Evolutionary conservation across 2,113 vertebrate genomes (phyloP).

Genomic region (Craseonycteris thonglongyai): DNA sequence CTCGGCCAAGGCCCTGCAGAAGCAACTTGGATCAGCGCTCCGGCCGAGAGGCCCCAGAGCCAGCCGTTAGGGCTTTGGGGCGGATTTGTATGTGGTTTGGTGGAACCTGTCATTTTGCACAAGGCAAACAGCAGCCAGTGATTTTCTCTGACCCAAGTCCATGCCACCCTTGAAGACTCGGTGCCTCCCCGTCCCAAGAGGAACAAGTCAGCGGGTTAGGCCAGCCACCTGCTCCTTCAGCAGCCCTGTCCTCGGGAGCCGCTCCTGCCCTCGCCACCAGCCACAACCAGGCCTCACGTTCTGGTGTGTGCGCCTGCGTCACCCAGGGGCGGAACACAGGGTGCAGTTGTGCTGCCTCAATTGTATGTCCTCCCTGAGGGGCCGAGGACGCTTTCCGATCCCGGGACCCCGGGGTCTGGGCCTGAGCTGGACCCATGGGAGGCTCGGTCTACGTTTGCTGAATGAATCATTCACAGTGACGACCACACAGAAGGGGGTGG

Average conservation of each 20-base stretch:
- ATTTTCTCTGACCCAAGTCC: neutral
- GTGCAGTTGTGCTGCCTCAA: rapidly evolving
- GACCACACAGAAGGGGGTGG: neutral
- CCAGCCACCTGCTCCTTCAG: neutral
- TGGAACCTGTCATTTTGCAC: neutral
- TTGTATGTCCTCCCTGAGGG: neutral
- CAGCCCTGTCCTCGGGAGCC: rapidly evolving
- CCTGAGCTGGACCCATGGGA: neutral
- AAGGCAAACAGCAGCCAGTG: neutral
- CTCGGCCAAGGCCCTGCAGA: rapidly evolving
- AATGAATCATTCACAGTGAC: rapidly evolving
- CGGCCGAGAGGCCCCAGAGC: neutral
- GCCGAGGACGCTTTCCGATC: neutral
- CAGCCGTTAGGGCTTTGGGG: rapidly evolving
- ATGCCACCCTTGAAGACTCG: rapidly evolving
- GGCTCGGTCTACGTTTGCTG: rapidly evolving
- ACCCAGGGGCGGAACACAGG: neutral
- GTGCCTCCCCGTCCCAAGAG: neutral
- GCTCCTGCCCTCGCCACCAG: no score
- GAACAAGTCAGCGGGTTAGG: rapidly evolving
- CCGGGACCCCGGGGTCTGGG: neutral
- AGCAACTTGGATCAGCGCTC: neutral
- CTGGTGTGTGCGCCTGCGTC: rapidly evolving
- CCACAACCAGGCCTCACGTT: rapidly evolving
- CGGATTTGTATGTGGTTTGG: neutral